Base-by-base conservation (phyloP, 2,113 vertebrate genomes). In the Pyrgilauda ruficollis region DNA sequence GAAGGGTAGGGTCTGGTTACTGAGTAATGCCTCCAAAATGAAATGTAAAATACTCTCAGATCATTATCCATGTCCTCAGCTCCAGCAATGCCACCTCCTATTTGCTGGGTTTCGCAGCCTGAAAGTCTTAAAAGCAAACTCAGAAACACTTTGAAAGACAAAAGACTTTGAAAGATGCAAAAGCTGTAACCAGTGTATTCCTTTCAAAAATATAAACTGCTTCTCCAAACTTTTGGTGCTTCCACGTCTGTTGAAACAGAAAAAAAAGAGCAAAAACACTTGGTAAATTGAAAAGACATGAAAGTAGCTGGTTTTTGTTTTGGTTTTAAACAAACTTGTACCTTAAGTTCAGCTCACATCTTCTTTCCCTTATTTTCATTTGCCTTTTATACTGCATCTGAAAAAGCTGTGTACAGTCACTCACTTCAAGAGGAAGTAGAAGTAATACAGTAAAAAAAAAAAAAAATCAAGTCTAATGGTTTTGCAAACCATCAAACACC, bases 41-140 rank as follows among this genome's bases (percentile, higher is more conserved):
- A 14, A 80, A 35, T 7, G 18, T 9, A 73, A 79, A 74, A 44
- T 37, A 77, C 4, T 66, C 37, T 20, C 9, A 23, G 20, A 33
- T 10, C 0, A 0, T 55, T 46, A 49, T 17, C 27, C n/a, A 35
- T 3, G 3, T 14, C 9, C 22, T 61, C 52, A 19, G 24, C n/a
- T 82, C n/a, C 47, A 79, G 37, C 26, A 80, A 46, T 11, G 26
- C 14, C 21, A 46, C 15, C 13, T 56, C 37, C 10, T 26, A 7
- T 59, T 77, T 1, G 0, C 9, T 69, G 41, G 9, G 21, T 17
- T 73, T 84, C 64, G 24, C 24, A 55, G 4, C 43, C 31, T 63
- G 18, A 47, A 87, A 62, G 23, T 10, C 15, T 52, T 37, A 73
- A 64, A 53, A 93, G 8, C 11, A 91, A 72, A 68, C 8, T 27